These are phyloP conservation scores for Epizoanthus ramosus DNA, from an alignment of 92 coral and sea anemone genomes.

Conservation along the genomic window DNA sequence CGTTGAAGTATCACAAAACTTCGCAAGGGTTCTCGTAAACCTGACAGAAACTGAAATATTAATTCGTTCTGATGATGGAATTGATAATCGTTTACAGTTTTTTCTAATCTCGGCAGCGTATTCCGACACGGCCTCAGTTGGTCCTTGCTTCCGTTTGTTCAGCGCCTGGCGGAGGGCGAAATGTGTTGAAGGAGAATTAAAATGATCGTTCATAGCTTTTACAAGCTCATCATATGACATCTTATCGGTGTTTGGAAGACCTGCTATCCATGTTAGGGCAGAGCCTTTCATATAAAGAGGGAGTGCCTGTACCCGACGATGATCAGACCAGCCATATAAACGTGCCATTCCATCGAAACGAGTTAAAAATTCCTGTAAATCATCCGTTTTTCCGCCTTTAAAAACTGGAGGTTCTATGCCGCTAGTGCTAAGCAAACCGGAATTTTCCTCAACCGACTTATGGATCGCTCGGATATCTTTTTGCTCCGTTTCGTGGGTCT, in stretches of 20 bases:
- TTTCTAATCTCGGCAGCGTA: slow-evolving; percentile 51
- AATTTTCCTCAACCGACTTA: slow-evolving; percentile 15
- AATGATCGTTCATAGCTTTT: slow-evolving; percentile 36
- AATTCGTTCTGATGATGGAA: background rate
- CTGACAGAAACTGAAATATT: background rate
- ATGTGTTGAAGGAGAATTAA: slow-evolving; percentile 43
- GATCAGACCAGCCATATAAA: too few species aligned
- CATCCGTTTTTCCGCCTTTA: too few species aligned
- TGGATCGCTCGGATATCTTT: slow-evolving; percentile 18
- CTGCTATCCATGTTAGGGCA: too few species aligned
- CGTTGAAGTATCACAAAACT: background rate
- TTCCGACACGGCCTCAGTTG: slow-evolving; percentile 20
- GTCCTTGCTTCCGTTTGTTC: slow-evolving; percentile 36
- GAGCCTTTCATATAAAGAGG: too few species aligned
- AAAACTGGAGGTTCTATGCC: too few species aligned
- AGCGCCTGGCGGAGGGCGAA: slow-evolving; percentile 47
- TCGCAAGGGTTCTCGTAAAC: background rate
- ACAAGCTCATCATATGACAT: background rate
- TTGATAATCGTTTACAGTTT: slow-evolving; percentile 18
- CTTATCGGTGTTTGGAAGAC: too few species aligned
- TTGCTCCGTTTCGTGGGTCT: slow-evolving; percentile 10
- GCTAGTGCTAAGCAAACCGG: slow-evolving; percentile 15
- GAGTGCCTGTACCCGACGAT: too few species aligned
- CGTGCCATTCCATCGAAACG: too few species aligned
- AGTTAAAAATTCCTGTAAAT: too few species aligned